Conservation (phyloP, 2,113 vertebrate species). For the Silurus meridionalis region DNA sequence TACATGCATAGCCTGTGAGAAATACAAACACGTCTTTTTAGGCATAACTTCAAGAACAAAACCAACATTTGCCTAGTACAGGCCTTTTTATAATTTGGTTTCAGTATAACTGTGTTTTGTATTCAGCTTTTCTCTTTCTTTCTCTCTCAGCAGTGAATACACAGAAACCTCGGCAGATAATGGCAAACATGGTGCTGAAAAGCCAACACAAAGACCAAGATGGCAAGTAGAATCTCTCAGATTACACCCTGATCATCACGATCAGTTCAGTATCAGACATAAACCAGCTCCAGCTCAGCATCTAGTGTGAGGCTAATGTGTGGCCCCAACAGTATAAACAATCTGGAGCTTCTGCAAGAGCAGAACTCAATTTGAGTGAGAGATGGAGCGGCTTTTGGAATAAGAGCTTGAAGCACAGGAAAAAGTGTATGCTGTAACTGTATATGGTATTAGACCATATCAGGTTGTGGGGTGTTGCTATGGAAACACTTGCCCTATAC, state of each 20-base stretch:
- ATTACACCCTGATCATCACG: conserved; percentile 61
- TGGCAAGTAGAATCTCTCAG: conserved; percentile 60
- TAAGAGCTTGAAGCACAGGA: conserved; percentile 45
- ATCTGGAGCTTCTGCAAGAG: neutral
- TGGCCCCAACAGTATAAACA: neutral
- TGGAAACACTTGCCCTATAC: conserved; percentile 66
- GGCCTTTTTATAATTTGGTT: neutral
- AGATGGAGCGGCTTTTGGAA: conserved; percentile 32
- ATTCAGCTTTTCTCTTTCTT: neutral
- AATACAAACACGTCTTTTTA: neutral
- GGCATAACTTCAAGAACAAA: neutral
- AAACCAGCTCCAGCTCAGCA: conserved; percentile 35
- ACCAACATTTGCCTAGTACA: neutral
- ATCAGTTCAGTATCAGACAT: conserved; percentile 38
- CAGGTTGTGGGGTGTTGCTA: conserved; percentile 65
- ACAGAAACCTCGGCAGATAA: conserved; percentile 26
- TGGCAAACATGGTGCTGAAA: conserved; percentile 52
- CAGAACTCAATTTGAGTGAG: conserved; percentile 32
- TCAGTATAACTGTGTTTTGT: neutral
- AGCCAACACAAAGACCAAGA: conserved; percentile 59
- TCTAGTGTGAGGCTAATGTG: neutral
- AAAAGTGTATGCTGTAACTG: conserved; percentile 52
- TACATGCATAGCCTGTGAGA: neutral
- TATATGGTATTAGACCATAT: conserved; percentile 46
- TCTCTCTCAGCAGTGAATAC: conserved; percentile 15